Evolutionary conservation across 2,797 vertebrate genomes (phyloP).

Genomic region (Okamejei kenojei): DNA sequence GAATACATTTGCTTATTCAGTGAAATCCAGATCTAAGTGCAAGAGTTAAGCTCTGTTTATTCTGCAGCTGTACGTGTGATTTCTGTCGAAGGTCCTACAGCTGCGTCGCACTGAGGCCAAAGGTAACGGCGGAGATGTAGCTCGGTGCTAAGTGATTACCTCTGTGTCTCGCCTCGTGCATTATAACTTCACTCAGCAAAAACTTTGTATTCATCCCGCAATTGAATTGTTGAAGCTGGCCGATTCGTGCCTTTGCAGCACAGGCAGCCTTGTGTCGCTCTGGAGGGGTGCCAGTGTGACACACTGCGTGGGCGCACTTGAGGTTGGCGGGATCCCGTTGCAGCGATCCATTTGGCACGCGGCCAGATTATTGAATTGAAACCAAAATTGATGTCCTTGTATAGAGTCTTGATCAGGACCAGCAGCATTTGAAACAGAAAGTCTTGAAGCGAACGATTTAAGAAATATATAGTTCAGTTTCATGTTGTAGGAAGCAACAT

Average conservation of each 20-base stretch:
- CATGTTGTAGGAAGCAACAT: too few species aligned
- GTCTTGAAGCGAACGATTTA: not conserved
- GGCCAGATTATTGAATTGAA: slow-evolving; percentile 4
- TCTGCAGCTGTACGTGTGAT: slow-evolving; percentile 19
- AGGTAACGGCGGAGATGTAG: slow-evolving; percentile 8
- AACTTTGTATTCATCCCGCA: not conserved
- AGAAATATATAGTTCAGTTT: too few species aligned
- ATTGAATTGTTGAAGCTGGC: not conserved
- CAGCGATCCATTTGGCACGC: not conserved
- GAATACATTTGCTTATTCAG: slow-evolving; percentile 26
- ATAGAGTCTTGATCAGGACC: not conserved
- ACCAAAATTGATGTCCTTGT: not conserved
- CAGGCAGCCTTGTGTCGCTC: not conserved
- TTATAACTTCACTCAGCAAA: not conserved
- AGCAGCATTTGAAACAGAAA: not conserved
- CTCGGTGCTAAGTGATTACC: slow-evolving; percentile 8
- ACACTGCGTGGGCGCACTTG: not conserved
- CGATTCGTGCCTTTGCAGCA: not conserved
- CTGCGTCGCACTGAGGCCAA: slow-evolving; percentile 1
- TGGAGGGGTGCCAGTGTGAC: not conserved
- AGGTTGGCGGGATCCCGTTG: not conserved
- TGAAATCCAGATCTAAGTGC: not conserved
- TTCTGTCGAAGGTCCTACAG: not conserved
- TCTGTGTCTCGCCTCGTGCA: not conserved
- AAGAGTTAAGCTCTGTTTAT: slow-evolving; percentile 33